phyloP scores from a whole-genome alignment of 2,797 vertebrate species.

The Leptatherina wallacei region DNA sequence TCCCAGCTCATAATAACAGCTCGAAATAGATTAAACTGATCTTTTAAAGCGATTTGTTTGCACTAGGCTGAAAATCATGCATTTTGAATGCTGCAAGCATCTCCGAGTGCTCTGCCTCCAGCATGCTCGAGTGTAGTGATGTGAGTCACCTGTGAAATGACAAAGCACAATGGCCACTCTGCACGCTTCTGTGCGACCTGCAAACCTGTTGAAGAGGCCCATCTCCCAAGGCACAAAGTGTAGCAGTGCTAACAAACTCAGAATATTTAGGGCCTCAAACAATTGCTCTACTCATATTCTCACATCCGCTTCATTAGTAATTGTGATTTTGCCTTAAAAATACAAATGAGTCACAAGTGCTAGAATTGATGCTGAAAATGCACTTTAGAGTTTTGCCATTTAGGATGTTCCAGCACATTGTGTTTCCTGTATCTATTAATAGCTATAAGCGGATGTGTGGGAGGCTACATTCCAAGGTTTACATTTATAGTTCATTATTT shows the following conservation, averaged over 20 bases:
- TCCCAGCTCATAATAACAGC: constrained; percentile 84
- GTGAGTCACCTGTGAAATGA: constrained; percentile 88
- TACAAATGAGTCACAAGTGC: constrained; percentile 36
- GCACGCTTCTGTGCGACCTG: constrained; percentile 79
- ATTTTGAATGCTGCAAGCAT: constrained; percentile 85
- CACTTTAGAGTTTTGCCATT: constrained; percentile 43
- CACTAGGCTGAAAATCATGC: constrained; percentile 86
- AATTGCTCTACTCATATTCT: constrained; percentile 38
- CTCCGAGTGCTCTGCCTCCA: constrained; percentile 83
- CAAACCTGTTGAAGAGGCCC: constrained; percentile 85
- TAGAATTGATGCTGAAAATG: constrained; percentile 37
- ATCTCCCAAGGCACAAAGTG: constrained; percentile 83
- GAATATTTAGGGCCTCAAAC: constrained; percentile 71
- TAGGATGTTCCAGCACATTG: constrained; percentile 44
- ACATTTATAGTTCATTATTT: constrained; percentile 81
- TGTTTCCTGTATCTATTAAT: constrained; percentile 69
- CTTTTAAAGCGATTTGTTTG: constrained; percentile 90
- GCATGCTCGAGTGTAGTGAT: constrained; percentile 86
- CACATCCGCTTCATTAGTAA: constrained; percentile 45
- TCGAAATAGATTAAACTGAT: constrained; percentile 90
- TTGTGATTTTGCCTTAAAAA: constrained; percentile 23
- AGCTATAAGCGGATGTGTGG: constrained; percentile 66
- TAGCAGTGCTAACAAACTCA: constrained; percentile 75
- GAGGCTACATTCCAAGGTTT: constrained; percentile 75
- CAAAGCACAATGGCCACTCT: constrained; percentile 87